These are phyloP conservation scores for Umimayanthus chanpuru DNA, from an alignment of 92 coral and sea anemone genomes.

Conservation along the genomic window DNA sequence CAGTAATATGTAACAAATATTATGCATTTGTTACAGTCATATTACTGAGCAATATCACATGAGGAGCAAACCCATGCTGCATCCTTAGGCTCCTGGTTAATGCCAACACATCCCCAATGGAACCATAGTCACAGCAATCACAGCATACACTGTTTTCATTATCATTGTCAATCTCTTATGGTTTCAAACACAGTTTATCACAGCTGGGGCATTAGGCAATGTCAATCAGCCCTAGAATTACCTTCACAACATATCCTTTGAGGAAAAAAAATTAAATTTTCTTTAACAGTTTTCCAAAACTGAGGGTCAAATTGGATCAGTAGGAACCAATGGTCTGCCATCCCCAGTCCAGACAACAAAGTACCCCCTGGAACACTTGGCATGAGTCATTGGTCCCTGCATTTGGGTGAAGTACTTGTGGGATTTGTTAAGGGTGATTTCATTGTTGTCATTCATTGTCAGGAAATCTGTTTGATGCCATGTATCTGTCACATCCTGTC, in stretches of 20 bases:
- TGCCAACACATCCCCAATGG: constrained; percentile 21
- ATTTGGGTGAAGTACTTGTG: constrained; percentile 58
- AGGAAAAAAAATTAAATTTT: constrained; percentile 19
- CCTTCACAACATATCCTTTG: constrained; percentile 49
- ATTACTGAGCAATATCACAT: constrained; percentile 17
- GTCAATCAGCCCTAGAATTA: constrained; percentile 37
- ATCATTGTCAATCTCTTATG: constrained; percentile 57
- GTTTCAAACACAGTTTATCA: constrained; percentile 49
- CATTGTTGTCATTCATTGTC: constrained; percentile 39
- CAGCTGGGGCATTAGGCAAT: constrained; percentile 51
- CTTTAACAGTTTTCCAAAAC: constrained; percentile 26
- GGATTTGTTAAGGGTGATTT: constrained; percentile 34
- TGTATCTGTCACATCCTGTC: constrained; percentile 29
- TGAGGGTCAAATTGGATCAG: constrained; percentile 44
- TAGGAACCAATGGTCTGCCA: constrained; percentile 41
- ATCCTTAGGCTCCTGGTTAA: constrained; percentile 22
- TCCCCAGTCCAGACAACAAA: constrained; percentile 59
- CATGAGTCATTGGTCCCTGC: constrained; percentile 58
- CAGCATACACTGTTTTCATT: constrained; percentile 45
- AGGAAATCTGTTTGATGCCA: constrained; percentile 49
- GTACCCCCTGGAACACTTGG: constrained; percentile 37
- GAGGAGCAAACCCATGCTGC: constrained; percentile 15
- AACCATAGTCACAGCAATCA: constrained; percentile 19
- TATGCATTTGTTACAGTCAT: constrained; percentile 10
- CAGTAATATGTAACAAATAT: constrained; percentile 24